These are phyloP conservation scores for Ophioderma brevispina DNA, from an alignment of 35 echinoderm and acorn worm species.

Conservation along the genomic window DNA sequence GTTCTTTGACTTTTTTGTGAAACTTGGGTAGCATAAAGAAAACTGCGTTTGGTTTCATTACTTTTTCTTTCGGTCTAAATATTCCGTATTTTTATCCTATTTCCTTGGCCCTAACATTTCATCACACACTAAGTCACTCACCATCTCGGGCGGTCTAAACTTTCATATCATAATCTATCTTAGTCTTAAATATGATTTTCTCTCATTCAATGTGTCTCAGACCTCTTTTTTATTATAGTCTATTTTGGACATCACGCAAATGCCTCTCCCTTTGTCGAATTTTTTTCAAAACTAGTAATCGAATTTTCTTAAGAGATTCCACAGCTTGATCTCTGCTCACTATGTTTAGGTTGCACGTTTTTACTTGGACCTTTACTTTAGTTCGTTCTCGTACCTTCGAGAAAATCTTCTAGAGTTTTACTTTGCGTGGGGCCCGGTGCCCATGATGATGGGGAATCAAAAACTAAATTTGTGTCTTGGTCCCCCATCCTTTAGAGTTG, in stretches of 20 bases:
- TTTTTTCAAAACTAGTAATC: neutral
- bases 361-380: constrained; percentile 14
- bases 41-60: no score
- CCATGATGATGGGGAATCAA: neutral
- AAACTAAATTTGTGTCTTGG: neutral
- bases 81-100: no score
- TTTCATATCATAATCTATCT: neutral
- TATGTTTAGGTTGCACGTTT: neutral
- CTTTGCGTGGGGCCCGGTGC: neutral
- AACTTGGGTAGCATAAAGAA: no score
- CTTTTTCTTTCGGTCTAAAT: no score
- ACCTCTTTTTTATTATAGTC: constrained; percentile 4
- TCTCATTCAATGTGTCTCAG: neutral
- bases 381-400: neutral
- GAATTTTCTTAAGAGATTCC: neutral
- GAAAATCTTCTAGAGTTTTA: neutral
- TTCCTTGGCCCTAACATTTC: neutral
- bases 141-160: neutral
- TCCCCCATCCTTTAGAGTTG: neutral
- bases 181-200: neutral
- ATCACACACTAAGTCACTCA: neutral
- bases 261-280: constrained; percentile 31
- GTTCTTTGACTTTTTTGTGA: no score
- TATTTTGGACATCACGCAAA: neutral
- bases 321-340: neutral